Conservation (phyloP, 2,797 vertebrate species). For the Centropyge bicolor region DNA sequence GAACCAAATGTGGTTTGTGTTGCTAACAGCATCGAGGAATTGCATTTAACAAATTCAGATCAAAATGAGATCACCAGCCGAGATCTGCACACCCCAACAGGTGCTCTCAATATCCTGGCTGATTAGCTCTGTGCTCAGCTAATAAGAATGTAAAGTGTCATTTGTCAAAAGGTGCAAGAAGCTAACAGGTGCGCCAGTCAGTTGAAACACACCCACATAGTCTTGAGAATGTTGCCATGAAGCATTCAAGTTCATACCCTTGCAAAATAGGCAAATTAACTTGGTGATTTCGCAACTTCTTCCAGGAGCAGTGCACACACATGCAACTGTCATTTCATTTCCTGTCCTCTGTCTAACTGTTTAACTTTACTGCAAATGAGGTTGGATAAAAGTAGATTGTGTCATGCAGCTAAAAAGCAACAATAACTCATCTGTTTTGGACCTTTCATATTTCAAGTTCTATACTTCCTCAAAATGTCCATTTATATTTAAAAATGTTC, state of each 20-base stretch:
- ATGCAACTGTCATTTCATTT: neutral
- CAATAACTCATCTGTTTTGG: neutral
- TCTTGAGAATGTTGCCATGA: neutral
- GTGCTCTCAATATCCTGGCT: neutral
- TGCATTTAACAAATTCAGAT: too few species aligned
- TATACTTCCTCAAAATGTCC: neutral
- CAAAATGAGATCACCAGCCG: too few species aligned
- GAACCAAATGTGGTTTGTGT: neutral
- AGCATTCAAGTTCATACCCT: neutral
- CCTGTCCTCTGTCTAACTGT: neutral
- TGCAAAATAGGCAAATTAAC: neutral
- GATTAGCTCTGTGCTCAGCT: neutral
- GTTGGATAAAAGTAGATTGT: neutral
- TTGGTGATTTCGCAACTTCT: neutral
- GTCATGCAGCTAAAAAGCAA: neutral
- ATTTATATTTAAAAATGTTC: neutral
- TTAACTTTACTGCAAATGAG: neutral
- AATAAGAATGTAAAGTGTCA: neutral
- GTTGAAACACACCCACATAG: neutral
- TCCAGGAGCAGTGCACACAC: neutral
- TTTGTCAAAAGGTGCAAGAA: neutral
- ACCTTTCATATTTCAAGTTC: neutral
- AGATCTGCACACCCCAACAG: neutral
- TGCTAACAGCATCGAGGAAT: too few species aligned
- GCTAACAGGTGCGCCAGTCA: neutral